Base-by-base conservation (phyloP, 2,113 vertebrate genomes). In the Elephantulus edwardii region DNA sequence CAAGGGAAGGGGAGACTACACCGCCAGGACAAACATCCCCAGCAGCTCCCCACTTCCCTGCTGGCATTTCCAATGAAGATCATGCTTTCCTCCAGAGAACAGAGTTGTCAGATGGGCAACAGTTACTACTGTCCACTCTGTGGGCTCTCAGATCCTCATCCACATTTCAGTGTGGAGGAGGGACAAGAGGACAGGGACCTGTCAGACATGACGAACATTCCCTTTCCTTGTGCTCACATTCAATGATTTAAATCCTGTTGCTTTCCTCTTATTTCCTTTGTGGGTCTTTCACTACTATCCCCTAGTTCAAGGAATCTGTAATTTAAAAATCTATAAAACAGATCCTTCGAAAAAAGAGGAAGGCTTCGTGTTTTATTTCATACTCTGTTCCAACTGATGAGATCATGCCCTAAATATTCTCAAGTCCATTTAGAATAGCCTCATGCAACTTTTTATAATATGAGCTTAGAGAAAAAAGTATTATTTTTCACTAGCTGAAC, bases 1-100 rank as follows among this genome's bases (percentile, higher is more conserved):
- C 12, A 0, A 60, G 75, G 88, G 93, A 87, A 84, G 89, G 91
- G 66, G 91, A 50, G 85, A 68, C 93, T 93, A 86, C 68, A 82
- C 77, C 95, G 96, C 96, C 89, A 91, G 40, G 80, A 95, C 94
- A 96, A 96, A 95, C 87, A 95, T 95, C 95, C 97, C 93, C 42
- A 88, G 93, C 83, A 77, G 91, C 89, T 95, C 74, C 88, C 95
- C 93, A 89, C 90, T 80, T 46, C 83, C 90, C 30, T 19, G 76
- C 10, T 33, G 89, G 90, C 84, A 74, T 20, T 24, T 62, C 79
- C 89, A 90, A 68, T 54, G 13, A 0, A 66, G 80, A 71, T 75
- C 84, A 66, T 17, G 8, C 58, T 4, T 62, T 48, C 62, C 28
- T 40, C 11, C 30, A 6, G 33, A 74, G 35, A 1, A 1, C 35